A percentile compares a stretch with the other conserved stretches of the same genome.
phyloP scores from a whole-genome alignment of 1,140 invertebrate genomes.

The Odontomachus brunneus region DNA sequence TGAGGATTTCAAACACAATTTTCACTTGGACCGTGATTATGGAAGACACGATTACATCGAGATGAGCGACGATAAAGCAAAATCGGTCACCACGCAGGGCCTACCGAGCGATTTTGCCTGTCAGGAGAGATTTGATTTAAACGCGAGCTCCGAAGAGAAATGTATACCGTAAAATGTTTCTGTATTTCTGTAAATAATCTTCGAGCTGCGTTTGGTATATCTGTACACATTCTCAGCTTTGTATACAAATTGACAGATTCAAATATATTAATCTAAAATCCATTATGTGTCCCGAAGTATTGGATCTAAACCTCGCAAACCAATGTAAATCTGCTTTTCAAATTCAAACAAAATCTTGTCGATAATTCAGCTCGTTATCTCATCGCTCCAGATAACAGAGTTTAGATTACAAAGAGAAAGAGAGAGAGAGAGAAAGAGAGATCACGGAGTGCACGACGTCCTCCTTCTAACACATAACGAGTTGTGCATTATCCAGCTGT shows the following conservation, averaged over 20 bases:
- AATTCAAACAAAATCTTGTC: background rate
- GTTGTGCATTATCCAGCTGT: background rate
- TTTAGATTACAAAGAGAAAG: background rate
- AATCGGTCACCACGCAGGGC: background rate
- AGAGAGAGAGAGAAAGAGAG: background rate
- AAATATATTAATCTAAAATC: too few relatives aligned
- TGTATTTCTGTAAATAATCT: slow-evolving; percentile 10
- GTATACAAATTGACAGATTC: too few relatives aligned
- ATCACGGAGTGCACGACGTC: slow-evolving; percentile 22
- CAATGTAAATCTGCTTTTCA: too few relatives aligned
- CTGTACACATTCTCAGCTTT: background rate
- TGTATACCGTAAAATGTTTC: background rate
- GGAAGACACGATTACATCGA: background rate
- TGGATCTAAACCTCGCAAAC: too few relatives aligned
- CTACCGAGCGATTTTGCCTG: slow-evolving; percentile 10
- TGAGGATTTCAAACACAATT: slow-evolving; percentile 65
- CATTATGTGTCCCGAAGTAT: too few relatives aligned
- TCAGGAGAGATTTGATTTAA: slow-evolving; percentile 6
- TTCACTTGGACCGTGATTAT: slow-evolving; percentile 48
- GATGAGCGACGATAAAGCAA: slow-evolving; percentile 13
- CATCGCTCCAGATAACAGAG: background rate
- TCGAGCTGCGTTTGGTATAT: slow-evolving; percentile 4
- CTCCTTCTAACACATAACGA: background rate
- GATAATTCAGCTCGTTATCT: slow-evolving; percentile 14
- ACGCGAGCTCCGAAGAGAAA: slow-evolving; percentile 1